Base-by-base conservation (phyloP, 2,113 vertebrate species). In the Herpetotheres cachinnans region DNA sequence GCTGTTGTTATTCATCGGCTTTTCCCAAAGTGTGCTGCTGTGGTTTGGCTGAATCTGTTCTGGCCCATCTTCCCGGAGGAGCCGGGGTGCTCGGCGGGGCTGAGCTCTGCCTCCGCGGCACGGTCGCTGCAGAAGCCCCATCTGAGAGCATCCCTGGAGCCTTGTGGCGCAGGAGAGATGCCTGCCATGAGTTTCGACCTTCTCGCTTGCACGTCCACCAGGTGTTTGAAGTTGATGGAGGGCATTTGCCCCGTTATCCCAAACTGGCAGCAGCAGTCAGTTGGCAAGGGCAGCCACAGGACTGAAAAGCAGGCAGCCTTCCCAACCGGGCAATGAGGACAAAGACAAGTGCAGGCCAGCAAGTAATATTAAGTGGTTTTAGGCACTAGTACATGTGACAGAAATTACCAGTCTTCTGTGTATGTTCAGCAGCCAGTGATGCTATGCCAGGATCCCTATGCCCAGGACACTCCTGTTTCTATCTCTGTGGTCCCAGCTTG, bases 381-480 rank as follows among this genome's bases (percentile, higher is more conserved):
- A n/a, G 44, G 38, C 24, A 7, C 14, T 49, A 16, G 9, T 15
- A 24, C 4, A 1, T 17, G 55, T 36, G 54, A 50, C 46, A 74
- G 32, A 40, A 88, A 34, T 26, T 2, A 34, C 50, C 59, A 10
- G 6, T 12, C 78, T 29, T 2, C 46, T 11, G 0, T 9, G 15
- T 5, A 0, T 2, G 11, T 65, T 27, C 38, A 56, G 63, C 69
- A 88, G 52, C 58, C 54, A 32, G 63, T 46, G 55, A 42, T 27
- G 65, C 11, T 38, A 10, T 55, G 15, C 10, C 74, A n/a, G 2
- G 1, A 10, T 3, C 76, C 65, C 46, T 2, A 0, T 0, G 0
- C n/a, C 55, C 66, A 74, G 36, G 12, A 14, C 0, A 1, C 21
- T 30, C 54, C 65, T 11, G 29, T n/a, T 1, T 32, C 30, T 9